A percentile compares a stretch with the other conserved stretches of the same genome.
These are phyloP conservation scores for Dynastes tityus DNA, from an alignment of 2,888 invertebrate genomes.

Conservation along the genomic window DNA sequence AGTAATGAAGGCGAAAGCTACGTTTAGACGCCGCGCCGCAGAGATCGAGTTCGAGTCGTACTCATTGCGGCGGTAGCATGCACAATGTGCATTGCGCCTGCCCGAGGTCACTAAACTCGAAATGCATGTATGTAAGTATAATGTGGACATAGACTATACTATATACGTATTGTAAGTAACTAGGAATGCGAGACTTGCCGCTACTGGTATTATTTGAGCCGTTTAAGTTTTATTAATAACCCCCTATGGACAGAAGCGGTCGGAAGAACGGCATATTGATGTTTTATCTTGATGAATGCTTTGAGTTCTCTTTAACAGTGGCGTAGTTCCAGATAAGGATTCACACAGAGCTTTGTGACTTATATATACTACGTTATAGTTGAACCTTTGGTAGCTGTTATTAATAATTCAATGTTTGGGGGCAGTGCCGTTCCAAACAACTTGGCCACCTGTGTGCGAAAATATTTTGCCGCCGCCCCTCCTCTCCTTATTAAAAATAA, in stretches of 20 bases:
- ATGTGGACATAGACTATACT: neutral
- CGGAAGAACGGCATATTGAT: too few relatives aligned
- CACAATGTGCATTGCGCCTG: constrained; percentile 15
- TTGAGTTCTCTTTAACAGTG: too few relatives aligned
- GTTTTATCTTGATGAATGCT: too few relatives aligned
- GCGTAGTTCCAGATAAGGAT: too few relatives aligned
- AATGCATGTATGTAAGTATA: constrained; percentile 16
- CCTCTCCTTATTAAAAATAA: too few relatives aligned
- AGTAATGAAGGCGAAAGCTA: constrained; percentile 42
- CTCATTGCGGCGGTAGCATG: neutral
- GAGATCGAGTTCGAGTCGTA: neutral
- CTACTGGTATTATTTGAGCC: constrained; percentile 21
- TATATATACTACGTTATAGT: too few relatives aligned
- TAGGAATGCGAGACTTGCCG: constrained; percentile 10
- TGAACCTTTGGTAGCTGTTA: too few relatives aligned
- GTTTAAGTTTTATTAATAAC: constrained; percentile 29
- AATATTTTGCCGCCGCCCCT: too few relatives aligned
- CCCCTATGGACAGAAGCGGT: neutral
- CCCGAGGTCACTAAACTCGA: constrained; percentile 44
- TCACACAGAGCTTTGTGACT: too few relatives aligned
- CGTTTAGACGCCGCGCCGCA: constrained; percentile 8
- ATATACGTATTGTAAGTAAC: neutral
- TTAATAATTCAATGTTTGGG: too few relatives aligned
- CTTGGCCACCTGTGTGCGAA: too few relatives aligned
- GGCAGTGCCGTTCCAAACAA: too few relatives aligned